A percentile compares a stretch with the other conserved stretches of the same genome.
Evolutionary conservation across 1,140 invertebrate species (phyloP).

Genomic region (Drosophila lowei): DNA sequence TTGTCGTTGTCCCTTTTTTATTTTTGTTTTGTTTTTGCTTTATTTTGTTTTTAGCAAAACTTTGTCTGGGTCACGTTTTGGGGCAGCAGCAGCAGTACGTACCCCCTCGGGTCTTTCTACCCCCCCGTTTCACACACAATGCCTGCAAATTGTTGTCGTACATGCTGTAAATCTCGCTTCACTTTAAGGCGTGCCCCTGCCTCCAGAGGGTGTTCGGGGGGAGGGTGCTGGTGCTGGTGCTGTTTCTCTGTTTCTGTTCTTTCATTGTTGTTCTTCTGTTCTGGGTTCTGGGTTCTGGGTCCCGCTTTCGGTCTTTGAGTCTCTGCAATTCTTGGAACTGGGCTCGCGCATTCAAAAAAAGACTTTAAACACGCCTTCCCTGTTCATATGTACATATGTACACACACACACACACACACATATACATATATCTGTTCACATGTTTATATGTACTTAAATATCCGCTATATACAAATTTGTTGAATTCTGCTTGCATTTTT

Average conservation of each 20-base stretch:
- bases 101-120: neutral
- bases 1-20: constrained; percentile 25
- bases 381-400: constrained; percentile 4
- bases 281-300: neutral
- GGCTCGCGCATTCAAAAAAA: constrained; percentile 55
- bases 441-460: too few species aligned
- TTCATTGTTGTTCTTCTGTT: constrained; percentile 39
- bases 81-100: constrained; percentile 33
- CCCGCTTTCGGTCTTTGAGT: constrained; percentile 7
- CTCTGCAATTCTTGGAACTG: constrained; percentile 69
- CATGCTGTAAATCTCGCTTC: constrained; percentile 76
- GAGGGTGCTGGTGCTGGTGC: constrained; percentile 6
- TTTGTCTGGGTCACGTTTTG: constrained; percentile 77
- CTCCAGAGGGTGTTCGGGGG: constrained; percentile 39
- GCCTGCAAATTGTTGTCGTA: constrained; percentile 74
- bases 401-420: too few species aligned
- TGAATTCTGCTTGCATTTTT: constrained; percentile 54
- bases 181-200: constrained; percentile 57
- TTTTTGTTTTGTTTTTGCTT: too few species aligned
- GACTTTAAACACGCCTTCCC: constrained; percentile 46
- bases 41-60: constrained; percentile 61
- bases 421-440: too few species aligned
- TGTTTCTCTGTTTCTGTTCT: constrained; percentile 18
- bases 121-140: constrained; percentile 44
- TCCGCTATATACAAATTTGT: constrained; percentile 30